Conservation (phyloP, 2,888 invertebrate genomes). For the Scaptomyza reducta region DNA sequence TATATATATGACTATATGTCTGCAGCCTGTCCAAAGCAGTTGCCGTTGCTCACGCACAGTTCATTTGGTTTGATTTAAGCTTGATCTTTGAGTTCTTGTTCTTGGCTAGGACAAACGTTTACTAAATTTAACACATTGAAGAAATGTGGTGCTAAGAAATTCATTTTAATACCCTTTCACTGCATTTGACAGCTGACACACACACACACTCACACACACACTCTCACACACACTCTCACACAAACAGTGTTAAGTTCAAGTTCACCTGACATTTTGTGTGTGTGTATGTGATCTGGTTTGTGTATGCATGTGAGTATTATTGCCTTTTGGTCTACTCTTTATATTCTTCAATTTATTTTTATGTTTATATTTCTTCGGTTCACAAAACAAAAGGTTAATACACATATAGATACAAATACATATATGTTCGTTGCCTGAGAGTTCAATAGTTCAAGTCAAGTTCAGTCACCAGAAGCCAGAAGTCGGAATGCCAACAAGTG, state of each 20-base stretch:
- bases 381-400: constrained; percentile 42
- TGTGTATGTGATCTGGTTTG: constrained; percentile 28
- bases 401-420: constrained; percentile 52
- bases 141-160: background rate
- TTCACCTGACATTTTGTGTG: constrained; percentile 7
- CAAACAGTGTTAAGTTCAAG: constrained; percentile 15
- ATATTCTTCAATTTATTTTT: background rate
- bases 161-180: background rate
- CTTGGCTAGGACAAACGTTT: background rate
- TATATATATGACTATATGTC: constrained; percentile 25
- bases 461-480: constrained; percentile 58
- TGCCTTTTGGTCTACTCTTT: constrained; percentile 37
- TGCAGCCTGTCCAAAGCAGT: constrained; percentile 40
- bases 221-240: background rate
- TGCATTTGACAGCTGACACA: constrained; percentile 1
- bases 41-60: constrained; percentile 27
- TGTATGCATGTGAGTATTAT: constrained; percentile 43
- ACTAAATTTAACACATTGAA: constrained; percentile 5
- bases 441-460: constrained; percentile 76
- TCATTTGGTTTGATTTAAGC: constrained; percentile 44
- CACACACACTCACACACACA: background rate
- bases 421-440: constrained; percentile 45
- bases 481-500: constrained; percentile 65
- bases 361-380: constrained; percentile 5
- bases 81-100: background rate